phyloP scores from a whole-genome alignment of 2,797 vertebrate genomes.

The Delichon dasypus region DNA sequence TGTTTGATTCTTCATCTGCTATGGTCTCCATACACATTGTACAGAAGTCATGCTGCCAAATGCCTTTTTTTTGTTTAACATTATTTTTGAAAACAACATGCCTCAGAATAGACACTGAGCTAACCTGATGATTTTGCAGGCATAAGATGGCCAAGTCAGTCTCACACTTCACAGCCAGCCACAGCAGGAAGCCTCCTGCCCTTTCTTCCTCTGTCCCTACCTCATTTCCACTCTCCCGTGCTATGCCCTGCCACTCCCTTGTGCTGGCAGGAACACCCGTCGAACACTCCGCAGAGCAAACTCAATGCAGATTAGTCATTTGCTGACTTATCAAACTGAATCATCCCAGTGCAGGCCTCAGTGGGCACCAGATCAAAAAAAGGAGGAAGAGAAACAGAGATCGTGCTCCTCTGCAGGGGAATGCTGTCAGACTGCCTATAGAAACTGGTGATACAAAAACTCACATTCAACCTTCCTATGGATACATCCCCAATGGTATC shows the following conservation, averaged over 20 bases:
- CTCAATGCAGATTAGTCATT: not conserved
- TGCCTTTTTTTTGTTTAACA: not conserved
- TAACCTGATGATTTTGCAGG: not conserved
- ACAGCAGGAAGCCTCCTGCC: not conserved
- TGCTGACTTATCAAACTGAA: not conserved
- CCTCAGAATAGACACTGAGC: not conserved
- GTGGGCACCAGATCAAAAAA: not conserved
- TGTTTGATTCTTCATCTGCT: not conserved
- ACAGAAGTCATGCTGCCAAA: not conserved
- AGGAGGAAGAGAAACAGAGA: not conserved
- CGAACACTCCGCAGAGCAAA: not conserved
- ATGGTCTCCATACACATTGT: not conserved
- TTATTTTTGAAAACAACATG: not conserved
- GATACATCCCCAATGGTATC: not conserved
- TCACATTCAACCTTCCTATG: not conserved
- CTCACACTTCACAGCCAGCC: not conserved
- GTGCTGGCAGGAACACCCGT: not conserved
- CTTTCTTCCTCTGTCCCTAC: not conserved
- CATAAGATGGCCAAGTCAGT: rapidly evolving
- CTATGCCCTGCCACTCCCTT: not conserved
- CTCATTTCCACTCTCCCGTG: not conserved
- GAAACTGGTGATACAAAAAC: not conserved
- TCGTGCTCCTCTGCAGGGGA: not conserved
- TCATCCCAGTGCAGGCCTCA: not conserved
- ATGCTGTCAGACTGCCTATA: not conserved